Percentiles rank a stretch among this genome's conserved stretches.
Evolutionary conservation across 2,113 vertebrate genomes (phyloP).

Genomic region (Oriolus oriolus): DNA sequence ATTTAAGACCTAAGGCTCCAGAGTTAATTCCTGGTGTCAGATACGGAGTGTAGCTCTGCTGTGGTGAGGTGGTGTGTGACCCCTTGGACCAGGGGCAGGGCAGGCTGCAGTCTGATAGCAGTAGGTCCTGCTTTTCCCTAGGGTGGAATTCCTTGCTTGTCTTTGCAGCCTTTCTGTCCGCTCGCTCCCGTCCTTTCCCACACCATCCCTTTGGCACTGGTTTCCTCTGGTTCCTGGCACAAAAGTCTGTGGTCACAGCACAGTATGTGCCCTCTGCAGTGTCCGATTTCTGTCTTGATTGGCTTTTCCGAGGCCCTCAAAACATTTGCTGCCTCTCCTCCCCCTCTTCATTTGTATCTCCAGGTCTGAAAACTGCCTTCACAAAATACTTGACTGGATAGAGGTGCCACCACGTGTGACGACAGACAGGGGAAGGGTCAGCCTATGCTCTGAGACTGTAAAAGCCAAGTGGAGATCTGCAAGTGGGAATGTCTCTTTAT

Average conservation of each 20-base stretch:
- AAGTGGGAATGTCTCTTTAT: neutral
- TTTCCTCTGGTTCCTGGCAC: neutral
- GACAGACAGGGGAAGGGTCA: neutral
- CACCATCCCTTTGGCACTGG: neutral
- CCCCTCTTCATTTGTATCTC: neutral
- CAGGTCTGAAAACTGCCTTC: neutral
- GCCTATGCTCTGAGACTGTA: neutral
- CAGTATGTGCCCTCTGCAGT: neutral
- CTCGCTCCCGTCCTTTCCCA: accelerated
- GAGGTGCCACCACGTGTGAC: neutral
- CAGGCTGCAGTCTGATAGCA: neutral
- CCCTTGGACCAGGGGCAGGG: neutral
- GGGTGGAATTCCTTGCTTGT: neutral
- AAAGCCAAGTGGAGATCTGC: neutral
- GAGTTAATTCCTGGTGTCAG: neutral
- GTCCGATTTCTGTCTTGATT: neutral
- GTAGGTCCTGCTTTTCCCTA: neutral
- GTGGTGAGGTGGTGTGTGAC: neutral
- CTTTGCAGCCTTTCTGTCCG: neutral
- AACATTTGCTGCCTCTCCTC: neutral
- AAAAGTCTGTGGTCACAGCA: neutral
- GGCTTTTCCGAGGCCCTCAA: neutral
- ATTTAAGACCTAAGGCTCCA: neutral
- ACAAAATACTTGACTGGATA: neutral
- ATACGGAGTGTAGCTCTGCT: neutral